Evolutionary conservation across 2,888 invertebrate species (phyloP).

Genomic region (Sarcophaga variegata): DNA sequence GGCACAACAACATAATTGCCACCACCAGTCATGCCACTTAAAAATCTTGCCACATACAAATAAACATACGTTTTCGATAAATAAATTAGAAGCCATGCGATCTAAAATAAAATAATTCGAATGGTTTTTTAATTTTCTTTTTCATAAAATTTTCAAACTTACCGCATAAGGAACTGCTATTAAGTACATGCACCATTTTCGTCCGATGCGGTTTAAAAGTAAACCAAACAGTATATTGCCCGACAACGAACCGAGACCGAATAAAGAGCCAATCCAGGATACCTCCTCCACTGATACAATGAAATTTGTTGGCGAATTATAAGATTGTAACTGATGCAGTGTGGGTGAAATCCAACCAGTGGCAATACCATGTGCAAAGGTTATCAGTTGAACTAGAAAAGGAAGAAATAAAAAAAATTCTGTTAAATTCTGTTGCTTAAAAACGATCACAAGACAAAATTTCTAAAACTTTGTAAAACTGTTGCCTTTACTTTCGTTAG

Average conservation of each 20-base stretch:
- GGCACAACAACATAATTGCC: constrained; percentile 77
- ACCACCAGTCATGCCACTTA: constrained; percentile 79
- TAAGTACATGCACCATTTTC: constrained; percentile 76
- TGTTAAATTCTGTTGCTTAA: background rate
- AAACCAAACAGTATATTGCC: constrained; percentile 77
- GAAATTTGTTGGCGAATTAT: constrained; percentile 74
- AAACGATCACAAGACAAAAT: background rate
- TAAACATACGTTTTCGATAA: constrained; percentile 75
- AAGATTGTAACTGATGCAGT: constrained; percentile 74
- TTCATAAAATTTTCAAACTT: constrained; percentile 51
- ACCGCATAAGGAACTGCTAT: constrained; percentile 77
- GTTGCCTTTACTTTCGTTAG: background rate
- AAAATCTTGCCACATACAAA: constrained; percentile 77
- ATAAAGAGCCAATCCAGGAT: constrained; percentile 79
- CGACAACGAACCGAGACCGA: constrained; percentile 76
- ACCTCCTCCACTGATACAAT: constrained; percentile 73
- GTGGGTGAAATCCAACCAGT: constrained; percentile 80
- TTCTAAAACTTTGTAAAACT: background rate
- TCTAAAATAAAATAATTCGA: constrained; percentile 67
- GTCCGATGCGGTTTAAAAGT: constrained; percentile 75
- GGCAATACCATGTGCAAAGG: constrained; percentile 78
- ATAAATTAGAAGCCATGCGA: constrained; percentile 77
- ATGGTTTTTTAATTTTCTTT: background rate
- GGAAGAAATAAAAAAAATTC: background rate
- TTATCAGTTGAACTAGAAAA: constrained; percentile 77